A percentile compares a stretch with the other conserved stretches of the same genome.
These are phyloP conservation scores for Aleiodes alternator DNA, from an alignment of 2,888 invertebrate genomes.

Conservation along the genomic window DNA sequence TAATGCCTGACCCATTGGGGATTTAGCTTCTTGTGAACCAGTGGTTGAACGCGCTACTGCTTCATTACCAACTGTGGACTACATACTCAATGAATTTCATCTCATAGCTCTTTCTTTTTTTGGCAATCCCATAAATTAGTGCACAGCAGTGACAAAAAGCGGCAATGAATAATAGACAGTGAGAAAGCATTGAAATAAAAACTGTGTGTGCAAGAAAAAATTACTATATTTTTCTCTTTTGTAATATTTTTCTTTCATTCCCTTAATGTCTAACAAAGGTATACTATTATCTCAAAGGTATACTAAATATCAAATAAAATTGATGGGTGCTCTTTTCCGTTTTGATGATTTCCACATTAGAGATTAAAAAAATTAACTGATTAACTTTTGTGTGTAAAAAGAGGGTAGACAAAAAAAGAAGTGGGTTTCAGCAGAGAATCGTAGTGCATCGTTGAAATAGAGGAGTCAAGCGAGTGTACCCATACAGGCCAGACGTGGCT, in stretches of 20 bases:
- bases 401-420: constrained; percentile 41
- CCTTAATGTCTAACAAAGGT: background rate
- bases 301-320: background rate
- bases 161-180: background rate
- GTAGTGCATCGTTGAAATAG: constrained; percentile 59
- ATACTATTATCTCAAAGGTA: too few species aligned
- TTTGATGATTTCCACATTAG: constrained; percentile 4
- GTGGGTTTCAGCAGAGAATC: constrained; percentile 58
- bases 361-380: constrained; percentile 22
- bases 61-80: constrained; percentile 67
- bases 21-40: constrained; percentile 63
- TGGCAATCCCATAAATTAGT: background rate
- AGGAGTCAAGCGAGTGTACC: constrained; percentile 63
- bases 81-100: constrained; percentile 54
- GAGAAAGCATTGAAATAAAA: constrained; percentile 13
- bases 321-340: background rate
- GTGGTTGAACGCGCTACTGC: constrained; percentile 58
- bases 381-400: constrained; percentile 28
- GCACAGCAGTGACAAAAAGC: constrained; percentile 13
- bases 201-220: constrained; percentile 28
- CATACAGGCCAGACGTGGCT: constrained; percentile 63
- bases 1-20: constrained; percentile 56
- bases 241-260: background rate
- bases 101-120: background rate
- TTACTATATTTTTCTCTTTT: constrained; percentile 19